Conservation (phyloP, 2,113 vertebrate genomes). For the Halcyon senegalensis region DNA sequence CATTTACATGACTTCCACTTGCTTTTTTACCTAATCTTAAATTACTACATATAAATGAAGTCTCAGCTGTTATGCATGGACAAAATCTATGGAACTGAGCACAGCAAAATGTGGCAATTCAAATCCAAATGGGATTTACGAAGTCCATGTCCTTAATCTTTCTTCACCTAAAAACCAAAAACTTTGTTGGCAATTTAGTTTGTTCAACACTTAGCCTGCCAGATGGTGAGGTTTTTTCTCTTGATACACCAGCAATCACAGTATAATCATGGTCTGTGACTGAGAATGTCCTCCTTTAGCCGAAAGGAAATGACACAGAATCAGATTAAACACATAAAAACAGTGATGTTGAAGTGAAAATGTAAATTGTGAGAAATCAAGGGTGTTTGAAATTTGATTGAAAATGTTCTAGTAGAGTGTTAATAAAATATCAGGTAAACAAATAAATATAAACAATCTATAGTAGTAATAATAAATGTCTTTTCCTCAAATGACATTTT, state of each 20-base stretch:
- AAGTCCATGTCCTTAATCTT: background rate
- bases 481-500: background rate
- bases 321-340: background rate
- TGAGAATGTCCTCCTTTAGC: background rate
- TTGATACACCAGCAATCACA: background rate
- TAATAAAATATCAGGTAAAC: background rate
- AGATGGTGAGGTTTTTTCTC: background rate
- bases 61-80: background rate
- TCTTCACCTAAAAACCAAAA: background rate
- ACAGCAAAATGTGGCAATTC: background rate
- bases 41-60: too few relatives aligned
- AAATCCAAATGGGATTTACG: background rate
- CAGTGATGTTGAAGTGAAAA: background rate
- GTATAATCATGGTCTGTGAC: too few relatives aligned
- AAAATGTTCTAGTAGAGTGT: background rate
- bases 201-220: background rate
- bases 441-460: background rate
- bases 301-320: background rate
- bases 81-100: background rate
- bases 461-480: background rate
- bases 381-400: background rate
- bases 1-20: background rate
- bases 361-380: background rate
- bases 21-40: background rate
- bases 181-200: background rate